Percentiles rank a stretch among this genome's conserved stretches.
phyloP scores from a whole-genome alignment of 2,113 vertebrate species.

The Oryzias curvinotus region DNA sequence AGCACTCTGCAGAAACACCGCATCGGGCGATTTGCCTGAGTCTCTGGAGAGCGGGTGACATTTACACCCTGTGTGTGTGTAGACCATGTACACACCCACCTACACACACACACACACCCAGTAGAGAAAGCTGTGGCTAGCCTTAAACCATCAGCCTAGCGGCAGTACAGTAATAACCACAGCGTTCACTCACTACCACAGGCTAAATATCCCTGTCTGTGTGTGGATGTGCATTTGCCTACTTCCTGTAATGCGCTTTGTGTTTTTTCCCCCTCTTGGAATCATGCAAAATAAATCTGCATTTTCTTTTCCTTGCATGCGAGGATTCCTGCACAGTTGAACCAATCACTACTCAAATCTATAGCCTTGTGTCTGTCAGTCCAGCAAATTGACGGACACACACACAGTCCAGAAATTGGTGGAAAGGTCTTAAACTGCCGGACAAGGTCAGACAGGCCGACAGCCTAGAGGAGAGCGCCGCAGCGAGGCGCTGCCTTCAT shows the following conservation, averaged over 20 bases:
- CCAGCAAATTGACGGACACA: constrained; percentile 16
- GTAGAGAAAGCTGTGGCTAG: constrained; percentile 50
- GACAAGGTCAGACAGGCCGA: constrained; percentile 27
- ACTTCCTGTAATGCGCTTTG: background rate
- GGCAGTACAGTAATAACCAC: constrained; percentile 72
- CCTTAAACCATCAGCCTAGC: constrained; percentile 71
- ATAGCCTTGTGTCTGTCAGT: constrained; percentile 30
- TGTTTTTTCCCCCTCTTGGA: constrained; percentile 4
- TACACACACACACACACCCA: background rate
- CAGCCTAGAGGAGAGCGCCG: background rate
- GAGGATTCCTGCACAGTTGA: background rate
- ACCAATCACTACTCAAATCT: constrained; percentile 46
- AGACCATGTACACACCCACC: background rate
- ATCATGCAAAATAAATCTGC: background rate
- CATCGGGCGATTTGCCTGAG: constrained; percentile 56
- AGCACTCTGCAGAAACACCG: constrained; percentile 69
- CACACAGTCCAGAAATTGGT: constrained; percentile 13
- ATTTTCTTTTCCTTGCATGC: background rate
- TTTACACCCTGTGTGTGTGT: constrained; percentile 42
- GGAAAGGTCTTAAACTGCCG: constrained; percentile 33
- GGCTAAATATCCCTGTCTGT: constrained; percentile 42
- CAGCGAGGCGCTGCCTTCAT: constrained; percentile 3
- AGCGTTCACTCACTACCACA: constrained; percentile 65
- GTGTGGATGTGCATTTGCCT: constrained; percentile 14
- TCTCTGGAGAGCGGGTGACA: constrained; percentile 67